Evolutionary conservation across 2,113 vertebrate species (phyloP).

Genomic region (Otus sunia): DNA sequence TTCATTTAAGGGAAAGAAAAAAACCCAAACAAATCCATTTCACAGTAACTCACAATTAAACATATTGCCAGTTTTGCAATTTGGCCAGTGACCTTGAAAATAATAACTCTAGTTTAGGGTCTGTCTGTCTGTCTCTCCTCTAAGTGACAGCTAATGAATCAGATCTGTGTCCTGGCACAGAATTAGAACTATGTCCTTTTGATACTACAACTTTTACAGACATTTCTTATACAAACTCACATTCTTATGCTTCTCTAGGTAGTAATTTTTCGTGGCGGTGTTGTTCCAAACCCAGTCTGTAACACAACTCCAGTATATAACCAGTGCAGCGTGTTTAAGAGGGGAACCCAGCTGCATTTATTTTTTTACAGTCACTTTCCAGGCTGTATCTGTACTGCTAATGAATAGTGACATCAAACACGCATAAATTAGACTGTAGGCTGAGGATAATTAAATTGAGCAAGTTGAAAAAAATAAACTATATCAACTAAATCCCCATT

Average conservation of each 20-base stretch:
- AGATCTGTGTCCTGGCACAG: conserved; percentile 23
- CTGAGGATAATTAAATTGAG: conserved; percentile 51
- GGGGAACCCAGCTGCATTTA: background rate
- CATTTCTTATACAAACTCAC: background rate
- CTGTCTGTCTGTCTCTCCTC: conserved; percentile 10
- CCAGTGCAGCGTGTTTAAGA: background rate
- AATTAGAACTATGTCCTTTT: background rate
- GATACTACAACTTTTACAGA: background rate
- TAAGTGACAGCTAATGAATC: conserved; percentile 43
- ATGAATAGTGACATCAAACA: conserved; percentile 56
- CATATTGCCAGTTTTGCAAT: background rate
- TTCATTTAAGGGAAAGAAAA: background rate
- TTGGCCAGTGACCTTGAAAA: conserved; percentile 43
- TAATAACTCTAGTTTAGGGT: conserved; percentile 17
- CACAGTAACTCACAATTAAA: background rate
- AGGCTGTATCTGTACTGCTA: conserved; percentile 7
- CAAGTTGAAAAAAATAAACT: conserved; percentile 48
- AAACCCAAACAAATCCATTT: conserved; percentile 36
- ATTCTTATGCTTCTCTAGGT: conserved; percentile 2
- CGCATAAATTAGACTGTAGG: conserved; percentile 47
- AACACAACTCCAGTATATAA: background rate
- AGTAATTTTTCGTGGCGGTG: background rate
- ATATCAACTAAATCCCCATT: conserved; percentile 48
- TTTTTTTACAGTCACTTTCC: background rate
- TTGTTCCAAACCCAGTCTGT: background rate